These are phyloP conservation scores for Coendou prehensilis DNA, from an alignment of 2,797 vertebrate genomes.

Conservation along the genomic window DNA sequence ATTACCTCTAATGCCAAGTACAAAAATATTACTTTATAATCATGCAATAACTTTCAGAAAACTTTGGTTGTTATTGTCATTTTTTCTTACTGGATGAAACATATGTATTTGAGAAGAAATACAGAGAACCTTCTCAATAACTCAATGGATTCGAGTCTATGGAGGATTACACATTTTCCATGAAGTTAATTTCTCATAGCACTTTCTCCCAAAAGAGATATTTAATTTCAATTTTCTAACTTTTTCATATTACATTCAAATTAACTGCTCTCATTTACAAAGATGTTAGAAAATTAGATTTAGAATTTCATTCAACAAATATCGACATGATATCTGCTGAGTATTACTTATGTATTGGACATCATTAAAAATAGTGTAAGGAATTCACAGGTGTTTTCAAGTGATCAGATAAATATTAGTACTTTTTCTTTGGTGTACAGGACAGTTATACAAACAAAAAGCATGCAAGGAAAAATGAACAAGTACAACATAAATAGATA, in stretches of 20 bases:
- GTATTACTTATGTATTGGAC: not conserved
- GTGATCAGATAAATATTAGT: not conserved
- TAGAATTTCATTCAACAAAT: not conserved
- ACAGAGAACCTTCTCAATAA: not conserved
- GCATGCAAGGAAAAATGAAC: not conserved
- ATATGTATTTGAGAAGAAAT: not conserved
- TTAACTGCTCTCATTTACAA: not conserved
- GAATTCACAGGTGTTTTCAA: not conserved
- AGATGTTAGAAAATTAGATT: not conserved
- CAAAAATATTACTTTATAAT: not conserved
- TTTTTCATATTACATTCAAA: not conserved
- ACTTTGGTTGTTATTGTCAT: not conserved
- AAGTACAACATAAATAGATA: not conserved
- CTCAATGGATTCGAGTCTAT: not conserved
- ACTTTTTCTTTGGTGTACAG: not conserved
- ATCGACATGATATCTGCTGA: not conserved
- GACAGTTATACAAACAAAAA: not conserved
- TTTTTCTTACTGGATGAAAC: not conserved
- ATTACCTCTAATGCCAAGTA: not conserved
- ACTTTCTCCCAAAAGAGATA: not conserved
- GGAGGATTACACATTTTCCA: not conserved
- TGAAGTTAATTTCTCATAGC: not conserved
- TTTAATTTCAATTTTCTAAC: slow-evolving; percentile 15
- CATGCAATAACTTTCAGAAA: not conserved
- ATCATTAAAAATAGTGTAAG: not conserved